phyloP scores from a whole-genome alignment of 2,113 vertebrate genomes.

The Syngnathus typhle region DNA sequence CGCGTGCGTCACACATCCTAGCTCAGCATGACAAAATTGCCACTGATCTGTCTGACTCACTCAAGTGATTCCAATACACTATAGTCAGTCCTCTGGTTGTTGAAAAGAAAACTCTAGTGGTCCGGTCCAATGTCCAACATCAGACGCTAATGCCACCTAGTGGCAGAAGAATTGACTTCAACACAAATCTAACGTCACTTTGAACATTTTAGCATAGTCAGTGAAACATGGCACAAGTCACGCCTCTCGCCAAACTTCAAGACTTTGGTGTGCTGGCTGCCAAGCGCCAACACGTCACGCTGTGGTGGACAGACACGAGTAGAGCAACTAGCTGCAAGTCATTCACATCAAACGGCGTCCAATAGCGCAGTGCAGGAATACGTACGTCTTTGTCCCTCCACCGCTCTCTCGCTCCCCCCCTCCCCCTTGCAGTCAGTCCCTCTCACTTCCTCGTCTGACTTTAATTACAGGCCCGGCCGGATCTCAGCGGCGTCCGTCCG shows the following conservation, averaged over 20 bases:
- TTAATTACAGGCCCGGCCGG: constrained; percentile 62
- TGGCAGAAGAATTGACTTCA: too few relatives aligned
- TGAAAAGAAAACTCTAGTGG: too few relatives aligned
- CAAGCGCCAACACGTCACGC: not conserved
- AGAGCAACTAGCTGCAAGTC: constrained; percentile 20
- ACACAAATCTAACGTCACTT: too few relatives aligned
- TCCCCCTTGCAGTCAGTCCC: constrained; percentile 1
- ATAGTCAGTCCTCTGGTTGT: too few relatives aligned
- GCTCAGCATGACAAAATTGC: constrained; percentile 27
- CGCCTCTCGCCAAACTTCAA: not conserved
- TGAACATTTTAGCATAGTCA: not conserved
- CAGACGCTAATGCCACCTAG: too few relatives aligned
- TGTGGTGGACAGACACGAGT: not conserved
- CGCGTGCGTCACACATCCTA: constrained; percentile 30
- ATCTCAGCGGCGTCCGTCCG: constrained; percentile 32
- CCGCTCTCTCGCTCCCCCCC: too few relatives aligned
- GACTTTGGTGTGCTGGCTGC: not conserved
- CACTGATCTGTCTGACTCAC: constrained; percentile 31
- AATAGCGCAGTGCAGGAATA: constrained; percentile 29
- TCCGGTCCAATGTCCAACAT: too few relatives aligned
- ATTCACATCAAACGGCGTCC: constrained; percentile 34
- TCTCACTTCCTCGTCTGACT: constrained; percentile 32
- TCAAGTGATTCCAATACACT: not conserved
- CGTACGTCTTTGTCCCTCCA: constrained; percentile 23
- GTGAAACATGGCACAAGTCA: not conserved